Evolutionary conservation across 2,888 invertebrate species (phyloP).

Genomic region (Acleris cristana): DNA sequence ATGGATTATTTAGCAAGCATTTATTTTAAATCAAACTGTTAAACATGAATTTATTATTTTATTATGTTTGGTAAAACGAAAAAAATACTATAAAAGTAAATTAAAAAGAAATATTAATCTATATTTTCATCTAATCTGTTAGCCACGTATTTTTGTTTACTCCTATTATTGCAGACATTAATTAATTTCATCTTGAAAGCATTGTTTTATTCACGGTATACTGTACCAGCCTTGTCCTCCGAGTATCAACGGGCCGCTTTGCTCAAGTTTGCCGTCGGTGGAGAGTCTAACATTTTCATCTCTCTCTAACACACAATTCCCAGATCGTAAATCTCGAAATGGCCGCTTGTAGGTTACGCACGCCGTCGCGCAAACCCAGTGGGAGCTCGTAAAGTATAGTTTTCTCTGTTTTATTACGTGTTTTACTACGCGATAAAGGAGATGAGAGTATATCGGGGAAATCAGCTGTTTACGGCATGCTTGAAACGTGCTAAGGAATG

Average conservation of each 20-base stretch:
- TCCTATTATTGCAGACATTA: not conserved
- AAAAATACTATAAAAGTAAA: no score
- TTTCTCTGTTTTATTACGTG: slow-evolving; percentile 83
- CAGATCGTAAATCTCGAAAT: slow-evolving; percentile 85
- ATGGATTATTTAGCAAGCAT: no score
- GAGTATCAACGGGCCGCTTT: slow-evolving; percentile 68
- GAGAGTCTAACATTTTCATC: slow-evolving; percentile 81
- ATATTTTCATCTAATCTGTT: no score
- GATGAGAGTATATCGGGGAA: slow-evolving; percentile 77
- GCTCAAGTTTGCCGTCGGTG: slow-evolving; percentile 73
- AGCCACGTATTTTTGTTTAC: no score
- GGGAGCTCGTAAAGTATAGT: slow-evolving; percentile 82
- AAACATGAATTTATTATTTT: no score
- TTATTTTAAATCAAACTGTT: no score
- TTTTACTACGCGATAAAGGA: slow-evolving; percentile 80
- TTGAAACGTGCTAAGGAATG: slow-evolving; percentile 83
- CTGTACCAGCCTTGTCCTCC: slow-evolving; percentile 70
- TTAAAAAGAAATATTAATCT: no score
- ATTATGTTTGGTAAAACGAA: no score
- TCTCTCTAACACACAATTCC: slow-evolving; percentile 83
- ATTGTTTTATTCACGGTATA: slow-evolving; percentile 57
- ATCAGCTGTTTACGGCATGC: slow-evolving; percentile 84
- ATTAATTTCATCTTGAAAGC: slow-evolving; percentile 5
- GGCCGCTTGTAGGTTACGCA: slow-evolving; percentile 85
- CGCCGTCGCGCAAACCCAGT: slow-evolving; percentile 78